Conservation (phyloP, 1,140 invertebrate genomes). For the Lepidurus arcticus region DNA sequence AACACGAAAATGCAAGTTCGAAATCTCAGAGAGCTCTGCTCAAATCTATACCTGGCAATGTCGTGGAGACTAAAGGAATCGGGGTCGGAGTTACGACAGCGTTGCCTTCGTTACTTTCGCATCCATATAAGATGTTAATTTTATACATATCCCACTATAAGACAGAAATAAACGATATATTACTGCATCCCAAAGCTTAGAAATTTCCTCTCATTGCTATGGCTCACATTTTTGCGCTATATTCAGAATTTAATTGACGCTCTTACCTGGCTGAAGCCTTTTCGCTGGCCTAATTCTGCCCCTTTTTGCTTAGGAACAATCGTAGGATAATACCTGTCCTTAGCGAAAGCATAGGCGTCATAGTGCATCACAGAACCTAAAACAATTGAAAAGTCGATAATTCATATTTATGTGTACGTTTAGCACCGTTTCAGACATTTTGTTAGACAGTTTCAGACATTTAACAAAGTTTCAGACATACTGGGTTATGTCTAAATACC, state of each 20-base stretch:
- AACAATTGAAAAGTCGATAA: neutral
- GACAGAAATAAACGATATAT: neutral
- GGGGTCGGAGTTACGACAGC: slow-evolving; percentile 16
- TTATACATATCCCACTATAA: slow-evolving; percentile 39
- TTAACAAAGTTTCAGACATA: too few relatives aligned
- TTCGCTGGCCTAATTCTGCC: slow-evolving; percentile 48
- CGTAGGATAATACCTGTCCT: slow-evolving; percentile 48
- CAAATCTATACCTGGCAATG: slow-evolving; percentile 25
- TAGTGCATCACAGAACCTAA: slow-evolving; percentile 51
- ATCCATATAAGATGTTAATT: slow-evolving; percentile 39
- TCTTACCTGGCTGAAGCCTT: slow-evolving; percentile 43
- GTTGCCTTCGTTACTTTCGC: slow-evolving; percentile 32
- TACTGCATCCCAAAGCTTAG: too few relatives aligned
- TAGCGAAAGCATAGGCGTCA: slow-evolving; percentile 50
- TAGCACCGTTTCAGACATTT: too few relatives aligned
- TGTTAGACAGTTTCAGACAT: too few relatives aligned
- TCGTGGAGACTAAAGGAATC: slow-evolving; percentile 29
- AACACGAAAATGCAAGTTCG: neutral
- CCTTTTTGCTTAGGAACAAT: slow-evolving; percentile 46
- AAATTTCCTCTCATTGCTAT: too few relatives aligned
- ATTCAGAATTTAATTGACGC: neutral
- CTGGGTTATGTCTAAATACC: slow-evolving; percentile 34
- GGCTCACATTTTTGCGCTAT: neutral
- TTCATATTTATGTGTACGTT: too few relatives aligned
- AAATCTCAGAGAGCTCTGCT: too few relatives aligned